phyloP scores from a whole-genome alignment of 2,888 invertebrate genomes.

The Drosophila glabriapex region DNA sequence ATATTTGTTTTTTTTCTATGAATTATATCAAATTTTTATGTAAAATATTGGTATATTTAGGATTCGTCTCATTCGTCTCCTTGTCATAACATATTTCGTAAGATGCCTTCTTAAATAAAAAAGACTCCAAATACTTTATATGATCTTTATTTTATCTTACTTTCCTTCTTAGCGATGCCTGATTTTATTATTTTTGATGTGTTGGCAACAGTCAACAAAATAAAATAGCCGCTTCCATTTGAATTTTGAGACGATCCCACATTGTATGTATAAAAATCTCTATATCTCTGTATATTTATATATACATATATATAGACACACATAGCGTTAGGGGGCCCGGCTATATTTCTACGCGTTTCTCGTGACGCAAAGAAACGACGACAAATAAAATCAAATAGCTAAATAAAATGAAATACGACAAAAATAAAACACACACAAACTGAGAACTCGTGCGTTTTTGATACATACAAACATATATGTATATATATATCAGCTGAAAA shows the following conservation, averaged over 20 bases:
- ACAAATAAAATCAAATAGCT: constrained; percentile 20
- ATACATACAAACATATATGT: neutral
- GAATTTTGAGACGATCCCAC: constrained; percentile 34
- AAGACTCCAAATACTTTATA: constrained; percentile 36
- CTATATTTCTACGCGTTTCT: constrained; percentile 36
- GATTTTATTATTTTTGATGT: constrained; percentile 41
- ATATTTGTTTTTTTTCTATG: neutral
- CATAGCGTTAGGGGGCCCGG: constrained; percentile 64
- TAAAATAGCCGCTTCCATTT: constrained; percentile 29
- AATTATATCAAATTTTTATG: neutral
- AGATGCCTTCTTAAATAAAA: too few species aligned
- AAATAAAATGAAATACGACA: neutral
- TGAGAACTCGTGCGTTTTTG: constrained; percentile 17
- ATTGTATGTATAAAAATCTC: neutral
- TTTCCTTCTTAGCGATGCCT: constrained; percentile 5
- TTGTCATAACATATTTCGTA: constrained; percentile 18
- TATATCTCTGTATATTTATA: neutral
- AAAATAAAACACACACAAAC: constrained; percentile 2
- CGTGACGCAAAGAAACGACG: constrained; percentile 58
- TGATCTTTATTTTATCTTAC: constrained; percentile 15
- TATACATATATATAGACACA: constrained; percentile 21
- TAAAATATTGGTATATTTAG: constrained; percentile 3
- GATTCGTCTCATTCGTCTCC: neutral
- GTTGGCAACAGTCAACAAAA: constrained; percentile 60
- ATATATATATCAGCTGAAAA: constrained; percentile 47